These are phyloP conservation scores for Macrosoma leucophasiata DNA, from an alignment of 2,888 invertebrate species.

Conservation along the genomic window DNA sequence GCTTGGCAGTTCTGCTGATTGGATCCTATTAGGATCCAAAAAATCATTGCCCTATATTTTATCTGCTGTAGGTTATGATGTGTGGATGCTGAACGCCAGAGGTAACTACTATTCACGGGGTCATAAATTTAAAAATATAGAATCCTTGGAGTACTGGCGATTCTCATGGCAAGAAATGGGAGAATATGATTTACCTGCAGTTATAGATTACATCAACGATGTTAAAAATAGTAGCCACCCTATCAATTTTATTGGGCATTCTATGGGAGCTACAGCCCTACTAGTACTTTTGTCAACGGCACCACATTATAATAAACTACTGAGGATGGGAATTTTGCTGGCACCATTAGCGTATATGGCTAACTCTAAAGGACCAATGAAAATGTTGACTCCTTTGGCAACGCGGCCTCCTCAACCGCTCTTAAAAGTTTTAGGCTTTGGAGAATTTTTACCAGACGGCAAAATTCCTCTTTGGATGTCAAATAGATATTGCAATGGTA, in stretches of 20 bases:
- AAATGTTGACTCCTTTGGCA: conserved; percentile 33
- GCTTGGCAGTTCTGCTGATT: conserved; percentile 57
- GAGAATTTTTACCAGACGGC: conserved; percentile 44
- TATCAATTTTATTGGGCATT: conserved; percentile 53
- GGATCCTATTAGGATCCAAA: conserved; percentile 50
- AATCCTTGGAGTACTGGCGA: conserved; percentile 42
- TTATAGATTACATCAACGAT: conserved; percentile 43
- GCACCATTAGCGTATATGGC: conserved; percentile 50
- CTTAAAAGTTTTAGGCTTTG: conserved; percentile 35
- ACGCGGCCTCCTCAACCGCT: conserved; percentile 31
- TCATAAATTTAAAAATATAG: conserved; percentile 33
- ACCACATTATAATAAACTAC: conserved; percentile 42
- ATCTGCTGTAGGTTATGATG: conserved; percentile 73
- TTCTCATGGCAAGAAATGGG: conserved; percentile 60
- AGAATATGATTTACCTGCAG: conserved; percentile 45
- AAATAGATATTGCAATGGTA: conserved; percentile 39
- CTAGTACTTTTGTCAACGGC: conserved; percentile 43
- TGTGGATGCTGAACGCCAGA: conserved; percentile 75
- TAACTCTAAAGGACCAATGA: conserved; percentile 41
- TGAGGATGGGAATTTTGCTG: conserved; percentile 46
- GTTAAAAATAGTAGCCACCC: conserved; percentile 33
- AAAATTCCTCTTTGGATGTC: conserved; percentile 41
- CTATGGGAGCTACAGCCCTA: conserved; percentile 54
- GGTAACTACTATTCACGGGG: conserved; percentile 55
- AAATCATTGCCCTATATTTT: conserved; percentile 61